phyloP scores from a whole-genome alignment of 2,888 invertebrate genomes.

The Microchrysa polita region DNA sequence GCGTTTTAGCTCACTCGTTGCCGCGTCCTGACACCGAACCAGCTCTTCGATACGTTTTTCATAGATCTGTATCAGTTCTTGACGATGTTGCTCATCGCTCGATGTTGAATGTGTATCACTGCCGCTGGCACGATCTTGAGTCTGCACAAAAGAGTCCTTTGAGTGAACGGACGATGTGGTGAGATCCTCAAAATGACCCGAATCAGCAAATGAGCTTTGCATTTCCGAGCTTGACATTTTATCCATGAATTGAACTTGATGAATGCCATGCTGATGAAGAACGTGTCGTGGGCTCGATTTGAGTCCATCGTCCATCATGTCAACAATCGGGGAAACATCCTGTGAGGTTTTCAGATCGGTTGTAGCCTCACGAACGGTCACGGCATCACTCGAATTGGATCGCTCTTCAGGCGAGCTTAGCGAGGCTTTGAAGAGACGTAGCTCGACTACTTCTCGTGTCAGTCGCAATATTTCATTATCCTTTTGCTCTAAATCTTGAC shows the following conservation, averaged over 20 bases:
- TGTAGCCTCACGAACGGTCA: slow-evolving; percentile 77
- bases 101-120: slow-evolving; percentile 59
- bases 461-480: slow-evolving; percentile 79
- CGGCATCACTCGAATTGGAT: slow-evolving; percentile 79
- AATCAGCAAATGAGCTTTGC: slow-evolving; percentile 83
- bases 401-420: slow-evolving; percentile 82
- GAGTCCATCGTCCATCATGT: slow-evolving; percentile 65
- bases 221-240: slow-evolving; percentile 66
- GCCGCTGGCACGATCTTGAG: slow-evolving; percentile 65
- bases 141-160: slow-evolving; percentile 74
- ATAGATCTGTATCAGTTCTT: slow-evolving; percentile 75
- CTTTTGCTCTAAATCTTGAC: slow-evolving; percentile 80
- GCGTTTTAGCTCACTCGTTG: slow-evolving; percentile 80
- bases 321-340: slow-evolving; percentile 67
- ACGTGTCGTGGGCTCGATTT: slow-evolving; percentile 63
- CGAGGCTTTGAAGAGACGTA: slow-evolving; percentile 82
- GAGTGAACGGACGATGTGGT: slow-evolving; percentile 80
- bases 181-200: slow-evolving; percentile 87
- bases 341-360: slow-evolving; percentile 68
- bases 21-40: slow-evolving; percentile 69
- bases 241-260: slow-evolving; percentile 60
- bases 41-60: slow-evolving; percentile 81
- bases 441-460: slow-evolving; percentile 82
- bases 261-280: slow-evolving; percentile 62
- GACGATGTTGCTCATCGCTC: slow-evolving; percentile 70